Conservation (phyloP, 23 tunicate genomes). For the Diplosoma virens region DNA sequence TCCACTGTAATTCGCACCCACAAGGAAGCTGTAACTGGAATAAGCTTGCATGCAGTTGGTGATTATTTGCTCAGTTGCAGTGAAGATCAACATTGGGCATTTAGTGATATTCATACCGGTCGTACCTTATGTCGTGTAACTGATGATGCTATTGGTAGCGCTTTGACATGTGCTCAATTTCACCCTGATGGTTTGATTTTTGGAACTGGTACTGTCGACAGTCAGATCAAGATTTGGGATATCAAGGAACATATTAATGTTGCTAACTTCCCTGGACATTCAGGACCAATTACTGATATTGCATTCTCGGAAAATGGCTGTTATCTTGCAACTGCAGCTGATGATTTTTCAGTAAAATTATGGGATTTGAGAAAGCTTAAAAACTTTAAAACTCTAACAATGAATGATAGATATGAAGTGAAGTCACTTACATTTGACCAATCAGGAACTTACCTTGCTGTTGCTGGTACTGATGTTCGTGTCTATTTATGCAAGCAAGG, state of each 20-base stretch:
- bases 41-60: slow-evolving; percentile 88
- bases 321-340: slow-evolving; percentile 94
- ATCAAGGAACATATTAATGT: slow-evolving; percentile 92
- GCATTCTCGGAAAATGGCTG: slow-evolving; percentile 98
- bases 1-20: slow-evolving; percentile 84
- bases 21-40: slow-evolving; percentile 94
- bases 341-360: slow-evolving; percentile 76
- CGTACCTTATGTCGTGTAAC: slow-evolving; percentile 71
- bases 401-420: slow-evolving; percentile 89
- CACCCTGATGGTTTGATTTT: slow-evolving; percentile 99
- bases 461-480: slow-evolving; percentile 89
- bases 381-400: slow-evolving; percentile 89
- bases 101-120: slow-evolving; percentile 84
- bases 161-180: slow-evolving; percentile 91
- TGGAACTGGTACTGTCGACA: slow-evolving; percentile 96
- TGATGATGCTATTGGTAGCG: slow-evolving; percentile 84
- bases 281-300: slow-evolving; percentile 89
- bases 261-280: slow-evolving; percentile 95
- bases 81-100: slow-evolving; percentile 96
- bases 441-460: slow-evolving; percentile 92
- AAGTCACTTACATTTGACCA: slow-evolving; percentile 86
- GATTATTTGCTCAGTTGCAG: slow-evolving; percentile 84
- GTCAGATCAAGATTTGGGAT: slow-evolving; percentile 99
- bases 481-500: slow-evolving; percentile 92
- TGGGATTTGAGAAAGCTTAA: slow-evolving; percentile 97